phyloP scores from a whole-genome alignment of 2,797 vertebrate species.

The Microchirus variegatus region DNA sequence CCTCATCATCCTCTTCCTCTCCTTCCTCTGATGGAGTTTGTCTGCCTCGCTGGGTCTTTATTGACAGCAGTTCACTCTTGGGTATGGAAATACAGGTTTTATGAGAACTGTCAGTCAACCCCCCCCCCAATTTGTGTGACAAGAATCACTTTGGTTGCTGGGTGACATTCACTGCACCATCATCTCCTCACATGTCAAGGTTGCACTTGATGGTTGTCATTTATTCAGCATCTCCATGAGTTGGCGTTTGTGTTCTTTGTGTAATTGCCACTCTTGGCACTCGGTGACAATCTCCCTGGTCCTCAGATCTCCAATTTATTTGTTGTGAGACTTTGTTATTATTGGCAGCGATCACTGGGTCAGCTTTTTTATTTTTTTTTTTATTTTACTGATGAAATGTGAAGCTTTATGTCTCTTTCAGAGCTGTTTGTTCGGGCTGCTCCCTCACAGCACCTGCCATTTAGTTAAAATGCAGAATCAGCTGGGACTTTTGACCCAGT shows the following conservation, averaged over 20 bases:
- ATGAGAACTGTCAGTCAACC: slow-evolving; percentile 62
- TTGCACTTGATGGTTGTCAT: slow-evolving; percentile 57
- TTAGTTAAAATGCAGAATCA: slow-evolving; percentile 45
- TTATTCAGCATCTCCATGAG: slow-evolving; percentile 39
- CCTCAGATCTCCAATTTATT: slow-evolving; percentile 42
- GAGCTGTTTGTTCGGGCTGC: slow-evolving; percentile 21
- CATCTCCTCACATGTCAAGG: slow-evolving; percentile 29
- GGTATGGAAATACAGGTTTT: slow-evolving; percentile 65
- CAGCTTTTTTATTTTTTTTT: slow-evolving; percentile 31
- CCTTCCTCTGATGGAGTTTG: slow-evolving; percentile 54
- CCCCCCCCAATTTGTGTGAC: slow-evolving; percentile 18
- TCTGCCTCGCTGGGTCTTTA: slow-evolving; percentile 53
- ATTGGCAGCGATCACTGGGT: slow-evolving; percentile 18
- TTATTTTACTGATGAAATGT: slow-evolving; percentile 32
- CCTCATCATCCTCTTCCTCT: slow-evolving; percentile 38
- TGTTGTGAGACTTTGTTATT: slow-evolving; percentile 17
- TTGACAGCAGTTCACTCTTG: slow-evolving; percentile 55
- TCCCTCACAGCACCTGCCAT: slow-evolving; percentile 33
- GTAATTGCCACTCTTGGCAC: slow-evolving; percentile 20
- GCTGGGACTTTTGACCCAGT: slow-evolving; percentile 44
- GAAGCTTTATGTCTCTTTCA: slow-evolving; percentile 15
- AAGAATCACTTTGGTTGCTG: slow-evolving; percentile 18
- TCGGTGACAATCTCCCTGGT: slow-evolving; percentile 4
- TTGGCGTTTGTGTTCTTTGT: slow-evolving; percentile 36
- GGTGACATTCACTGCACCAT: slow-evolving; percentile 25